A percentile compares a stretch with the other conserved stretches of the same genome.
Evolutionary conservation across 1,140 invertebrate genomes (phyloP).

Genomic region (Danaus melanippus): DNA sequence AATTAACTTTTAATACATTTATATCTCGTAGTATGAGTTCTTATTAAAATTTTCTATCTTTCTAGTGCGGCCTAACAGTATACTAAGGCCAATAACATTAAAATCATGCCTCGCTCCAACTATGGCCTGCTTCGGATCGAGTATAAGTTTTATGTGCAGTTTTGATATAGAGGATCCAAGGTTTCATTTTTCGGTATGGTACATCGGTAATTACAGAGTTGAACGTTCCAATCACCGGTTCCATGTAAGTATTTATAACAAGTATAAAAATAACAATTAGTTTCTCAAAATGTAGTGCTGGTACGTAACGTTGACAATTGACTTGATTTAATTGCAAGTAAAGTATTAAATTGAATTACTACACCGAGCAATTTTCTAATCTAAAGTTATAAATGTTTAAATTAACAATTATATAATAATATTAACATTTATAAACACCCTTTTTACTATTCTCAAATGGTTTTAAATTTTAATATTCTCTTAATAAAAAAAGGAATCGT

Average conservation of each 20-base stretch:
- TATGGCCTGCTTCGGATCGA: slow-evolving; percentile 23
- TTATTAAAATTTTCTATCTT: slow-evolving; percentile 6
- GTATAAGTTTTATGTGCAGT: slow-evolving; percentile 17
- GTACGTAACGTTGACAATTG: too few relatives aligned
- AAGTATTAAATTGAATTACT: too few relatives aligned
- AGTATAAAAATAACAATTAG: slow-evolving; percentile 1
- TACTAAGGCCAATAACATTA: slow-evolving; percentile 8
- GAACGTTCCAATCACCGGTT: slow-evolving; percentile 29
- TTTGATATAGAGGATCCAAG: slow-evolving; percentile 21
- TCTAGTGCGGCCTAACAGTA: slow-evolving; percentile 15
- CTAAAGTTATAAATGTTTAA: too few relatives aligned
- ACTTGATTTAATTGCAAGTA: too few relatives aligned
- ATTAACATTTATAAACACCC: too few relatives aligned
- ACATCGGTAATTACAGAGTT: slow-evolving; percentile 29
- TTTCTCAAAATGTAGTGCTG: not conserved
- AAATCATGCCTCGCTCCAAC: slow-evolving; percentile 15
- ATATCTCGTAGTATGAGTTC: too few relatives aligned
- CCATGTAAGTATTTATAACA: slow-evolving; percentile 23
- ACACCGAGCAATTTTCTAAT: too few relatives aligned
- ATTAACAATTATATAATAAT: too few relatives aligned
- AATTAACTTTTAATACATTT: too few relatives aligned
- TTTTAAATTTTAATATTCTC: too few relatives aligned
- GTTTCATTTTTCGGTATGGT: slow-evolving; percentile 28
- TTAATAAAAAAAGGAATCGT: too few relatives aligned
- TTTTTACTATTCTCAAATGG: too few relatives aligned